Conservation (phyloP, 2,888 invertebrate genomes). For the Listrodromus nycthemerus region DNA sequence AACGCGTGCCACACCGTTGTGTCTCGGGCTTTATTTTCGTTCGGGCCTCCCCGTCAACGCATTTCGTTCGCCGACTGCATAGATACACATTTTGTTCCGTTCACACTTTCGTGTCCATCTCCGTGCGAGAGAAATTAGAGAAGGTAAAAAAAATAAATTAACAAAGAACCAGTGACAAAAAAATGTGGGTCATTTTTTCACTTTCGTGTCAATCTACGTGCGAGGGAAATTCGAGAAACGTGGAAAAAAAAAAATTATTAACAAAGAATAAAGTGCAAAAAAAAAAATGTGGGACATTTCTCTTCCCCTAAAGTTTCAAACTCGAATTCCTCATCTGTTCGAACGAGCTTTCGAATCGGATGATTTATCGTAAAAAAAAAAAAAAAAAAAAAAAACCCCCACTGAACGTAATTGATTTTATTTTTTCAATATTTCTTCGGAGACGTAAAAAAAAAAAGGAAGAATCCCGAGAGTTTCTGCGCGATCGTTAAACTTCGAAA, state of each 20-base stretch:
- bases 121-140: slow-evolving; percentile 4
- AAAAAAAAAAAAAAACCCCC: too few relatives aligned
- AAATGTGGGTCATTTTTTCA: too few relatives aligned
- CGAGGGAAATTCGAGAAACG: too few relatives aligned
- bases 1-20: slow-evolving; percentile 53
- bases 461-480: neutral
- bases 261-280: too few relatives aligned
- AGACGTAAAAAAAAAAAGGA: neutral
- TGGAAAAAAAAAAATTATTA: too few relatives aligned
- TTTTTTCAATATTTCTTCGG: neutral
- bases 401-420: neutral
- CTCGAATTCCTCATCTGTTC: neutral
- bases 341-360: neutral
- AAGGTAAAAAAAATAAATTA: neutral
- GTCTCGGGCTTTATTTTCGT: slow-evolving; percentile 59
- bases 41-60: slow-evolving; percentile 25
- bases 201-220: too few relatives aligned
- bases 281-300: neutral
- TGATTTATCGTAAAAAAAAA: neutral
- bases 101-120: neutral
- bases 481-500: neutral
- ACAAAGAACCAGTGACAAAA: too few relatives aligned
- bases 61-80: slow-evolving; percentile 3
- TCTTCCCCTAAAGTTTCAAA: neutral
- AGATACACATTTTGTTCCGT: neutral